A percentile compares a stretch with the other conserved stretches of the same genome.
phyloP scores from a whole-genome alignment of 2,888 invertebrate species.

The Drosophila algonquin region DNA sequence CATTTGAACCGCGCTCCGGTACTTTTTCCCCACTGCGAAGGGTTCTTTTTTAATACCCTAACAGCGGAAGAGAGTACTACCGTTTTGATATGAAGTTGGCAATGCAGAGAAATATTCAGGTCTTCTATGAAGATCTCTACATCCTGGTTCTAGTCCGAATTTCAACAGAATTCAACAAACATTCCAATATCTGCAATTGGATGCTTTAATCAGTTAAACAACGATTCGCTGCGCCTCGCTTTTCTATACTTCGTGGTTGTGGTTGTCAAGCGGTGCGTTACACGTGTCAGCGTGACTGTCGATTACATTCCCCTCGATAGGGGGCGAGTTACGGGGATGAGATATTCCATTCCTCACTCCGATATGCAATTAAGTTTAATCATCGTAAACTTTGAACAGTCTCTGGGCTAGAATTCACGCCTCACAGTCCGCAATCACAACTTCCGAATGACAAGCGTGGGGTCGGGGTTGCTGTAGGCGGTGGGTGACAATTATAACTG shows the following conservation, averaged over 20 bases:
- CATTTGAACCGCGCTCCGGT: conserved; percentile 49
- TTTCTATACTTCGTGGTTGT: background rate
- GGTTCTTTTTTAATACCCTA: conserved; percentile 31
- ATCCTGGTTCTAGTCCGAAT: no score
- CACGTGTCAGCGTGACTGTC: conserved; percentile 32
- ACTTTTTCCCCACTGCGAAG: conserved; percentile 50
- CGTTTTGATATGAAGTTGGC: background rate
- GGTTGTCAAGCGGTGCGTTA: conserved; percentile 1
- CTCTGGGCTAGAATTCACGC: conserved; percentile 37
- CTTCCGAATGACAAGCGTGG: conserved; percentile 21
- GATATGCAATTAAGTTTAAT: conserved; percentile 42
- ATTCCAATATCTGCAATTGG: no score
- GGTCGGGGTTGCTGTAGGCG: background rate
- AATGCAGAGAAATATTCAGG: background rate
- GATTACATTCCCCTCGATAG: background rate
- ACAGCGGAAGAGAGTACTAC: background rate
- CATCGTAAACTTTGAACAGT: conserved; percentile 15
- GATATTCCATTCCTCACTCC: conserved; percentile 6
- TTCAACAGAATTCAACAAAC: no score
- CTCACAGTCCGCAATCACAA: conserved; percentile 32
- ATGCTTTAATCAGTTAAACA: no score
- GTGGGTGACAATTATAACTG: conserved; percentile 18
- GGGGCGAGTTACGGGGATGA: background rate
- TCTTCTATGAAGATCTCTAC: no score
- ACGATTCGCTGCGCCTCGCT: background rate